Percentiles rank a stretch among this genome's conserved stretches.
Conservation (phyloP, 1,140 invertebrate species). For the Planococcus citri region DNA sequence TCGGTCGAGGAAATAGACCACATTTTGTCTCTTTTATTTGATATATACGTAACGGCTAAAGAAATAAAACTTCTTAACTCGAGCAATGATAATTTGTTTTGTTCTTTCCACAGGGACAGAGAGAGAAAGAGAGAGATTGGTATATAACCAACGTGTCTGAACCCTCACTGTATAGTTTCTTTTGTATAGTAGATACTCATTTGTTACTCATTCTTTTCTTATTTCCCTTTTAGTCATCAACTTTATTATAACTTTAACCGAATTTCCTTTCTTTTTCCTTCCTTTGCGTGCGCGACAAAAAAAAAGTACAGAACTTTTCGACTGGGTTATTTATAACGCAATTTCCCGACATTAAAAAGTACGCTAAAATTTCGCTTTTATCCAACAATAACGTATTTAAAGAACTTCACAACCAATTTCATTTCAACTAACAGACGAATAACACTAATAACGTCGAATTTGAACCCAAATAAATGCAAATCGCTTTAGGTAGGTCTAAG, state of each 20-base stretch:
- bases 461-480: not conserved
- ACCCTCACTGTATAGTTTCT: not conserved
- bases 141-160: not conserved
- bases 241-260: conserved; percentile 19
- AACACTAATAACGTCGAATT: not conserved
- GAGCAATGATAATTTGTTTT: conserved; percentile 20
- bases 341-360: conserved; percentile 18
- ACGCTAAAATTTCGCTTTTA: conserved; percentile 5
- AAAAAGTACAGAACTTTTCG: conserved; percentile 10
- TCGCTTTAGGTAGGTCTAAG: not conserved
- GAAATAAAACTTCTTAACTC: conserved; percentile 14
- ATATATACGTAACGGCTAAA: not conserved
- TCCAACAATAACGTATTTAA: conserved; percentile 11
- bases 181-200: conserved; percentile 11
- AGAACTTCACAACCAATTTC: not conserved
- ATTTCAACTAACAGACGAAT: not conserved
- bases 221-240: conserved; percentile 18
- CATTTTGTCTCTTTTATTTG: not conserved
- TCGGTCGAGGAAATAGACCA: not conserved
- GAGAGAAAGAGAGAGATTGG: no score
- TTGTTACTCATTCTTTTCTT: conserved; percentile 19
- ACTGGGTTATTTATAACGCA: conserved; percentile 16
- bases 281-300: not conserved
- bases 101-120: conserved; percentile 12
- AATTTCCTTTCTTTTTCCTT: conserved; percentile 13